Evolutionary conservation across 2,113 vertebrate species (phyloP).

Genomic region (Mus musculus): GRCm39 chr12:7130501-7131000

Average conservation of each 20-base stretch:
- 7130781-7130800: slow-evolving; percentile 8
- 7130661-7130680: background rate
- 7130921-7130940: background rate
- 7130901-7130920: slow-evolving; percentile 18
- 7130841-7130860: background rate
- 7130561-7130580: background rate
- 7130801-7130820: slow-evolving; percentile 33
- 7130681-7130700: slow-evolving; percentile 19
- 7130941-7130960: background rate
- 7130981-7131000: slow-evolving; percentile 16
- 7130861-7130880: background rate
- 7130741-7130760: slow-evolving; percentile 43
- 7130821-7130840: slow-evolving; percentile 27
- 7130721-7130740: background rate
- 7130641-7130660: background rate
- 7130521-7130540: background rate
- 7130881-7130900: background rate
- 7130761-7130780: slow-evolving; percentile 43
- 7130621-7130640: background rate
- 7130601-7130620: background rate
- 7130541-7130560: background rate
- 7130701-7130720: slow-evolving; percentile 4
- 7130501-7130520: background rate
- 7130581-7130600: background rate
- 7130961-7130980: background rate